These are phyloP conservation scores for Ceyx margarethae DNA, from an alignment of 2,113 vertebrate genomes.

Conservation along the genomic window DNA sequence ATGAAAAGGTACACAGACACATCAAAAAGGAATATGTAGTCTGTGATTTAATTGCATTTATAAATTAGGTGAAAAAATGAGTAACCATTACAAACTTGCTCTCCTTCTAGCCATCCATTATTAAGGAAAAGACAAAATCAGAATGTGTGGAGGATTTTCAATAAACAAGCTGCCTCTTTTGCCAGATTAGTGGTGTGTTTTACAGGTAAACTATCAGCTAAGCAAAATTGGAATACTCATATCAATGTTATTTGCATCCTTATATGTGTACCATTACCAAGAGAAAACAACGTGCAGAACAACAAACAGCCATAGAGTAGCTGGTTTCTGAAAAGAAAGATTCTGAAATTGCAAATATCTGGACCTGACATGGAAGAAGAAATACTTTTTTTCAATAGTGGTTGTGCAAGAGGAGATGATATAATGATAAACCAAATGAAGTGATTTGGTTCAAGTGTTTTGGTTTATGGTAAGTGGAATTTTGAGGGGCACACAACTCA, in stretches of 20 bases:
- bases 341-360: conserved; percentile 15
- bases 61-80: background rate
- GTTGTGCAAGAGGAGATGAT: background rate
- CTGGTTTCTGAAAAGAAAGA: background rate
- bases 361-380: background rate
- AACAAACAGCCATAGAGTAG: background rate
- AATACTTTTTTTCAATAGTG: background rate
- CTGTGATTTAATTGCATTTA: background rate
- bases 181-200: background rate
- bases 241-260: background rate
- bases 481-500: background rate
- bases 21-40: background rate
- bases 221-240: background rate
- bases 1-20: accelerated
- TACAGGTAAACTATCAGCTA: background rate
- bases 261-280: background rate
- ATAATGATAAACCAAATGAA: background rate
- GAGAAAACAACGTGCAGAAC: conserved; percentile 11
- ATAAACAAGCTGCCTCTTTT: background rate
- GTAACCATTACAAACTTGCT: background rate
- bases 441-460: background rate
- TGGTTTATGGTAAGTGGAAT: background rate
- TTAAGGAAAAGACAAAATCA: background rate
- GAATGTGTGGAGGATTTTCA: background rate
- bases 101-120: background rate